Percentiles rank a stretch among this genome's conserved stretches.
Conservation (phyloP, 2,888 invertebrate genomes). For the Scotopteryx bipunctaria region DNA sequence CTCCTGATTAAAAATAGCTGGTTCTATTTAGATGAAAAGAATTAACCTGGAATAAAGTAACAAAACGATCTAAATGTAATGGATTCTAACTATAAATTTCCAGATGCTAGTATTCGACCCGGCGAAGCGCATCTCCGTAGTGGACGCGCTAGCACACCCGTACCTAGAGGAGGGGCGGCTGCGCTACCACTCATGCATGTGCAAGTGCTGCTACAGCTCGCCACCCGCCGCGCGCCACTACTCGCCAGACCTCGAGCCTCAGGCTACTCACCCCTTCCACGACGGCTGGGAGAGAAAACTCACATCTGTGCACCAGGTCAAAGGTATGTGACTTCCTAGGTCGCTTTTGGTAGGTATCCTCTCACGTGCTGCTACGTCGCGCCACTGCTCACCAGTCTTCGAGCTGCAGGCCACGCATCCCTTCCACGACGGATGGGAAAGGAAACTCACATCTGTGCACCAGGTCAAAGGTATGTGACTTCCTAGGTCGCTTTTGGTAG, state of each 20-base stretch:
- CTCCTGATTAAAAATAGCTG: no score
- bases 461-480: conserved; percentile 89
- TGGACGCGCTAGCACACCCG: conserved; percentile 97
- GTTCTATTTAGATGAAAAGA: no score
- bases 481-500: background rate
- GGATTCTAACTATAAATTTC: no score
- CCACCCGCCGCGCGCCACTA: conserved; percentile 88
- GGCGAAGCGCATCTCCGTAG: conserved; percentile 96
- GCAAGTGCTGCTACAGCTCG: conserved; percentile 94
- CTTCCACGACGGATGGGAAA: conserved; percentile 99
- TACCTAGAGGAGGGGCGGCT: conserved; percentile 99
- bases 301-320: conserved; percentile 95
- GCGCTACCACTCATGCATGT: conserved; percentile 99
- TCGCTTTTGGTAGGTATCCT: no score
- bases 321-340: no score
- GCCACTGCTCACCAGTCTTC: background rate
- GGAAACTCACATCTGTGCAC: conserved; percentile 92
- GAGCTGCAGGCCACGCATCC: conserved; percentile 93
- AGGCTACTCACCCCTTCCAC: conserved; percentile 95
- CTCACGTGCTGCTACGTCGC: conserved; percentile 59
- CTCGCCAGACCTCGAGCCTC: conserved; percentile 95
- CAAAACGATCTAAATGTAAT: no score
- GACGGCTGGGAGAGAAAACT: conserved; percentile 98
- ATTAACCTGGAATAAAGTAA: no score
- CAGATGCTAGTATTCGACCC: conserved; percentile 99